A percentile compares a stretch with the other conserved stretches of the same genome.
These are phyloP conservation scores for Channallabes apus DNA, from an alignment of 2,797 vertebrate species.

Conservation along the genomic window DNA sequence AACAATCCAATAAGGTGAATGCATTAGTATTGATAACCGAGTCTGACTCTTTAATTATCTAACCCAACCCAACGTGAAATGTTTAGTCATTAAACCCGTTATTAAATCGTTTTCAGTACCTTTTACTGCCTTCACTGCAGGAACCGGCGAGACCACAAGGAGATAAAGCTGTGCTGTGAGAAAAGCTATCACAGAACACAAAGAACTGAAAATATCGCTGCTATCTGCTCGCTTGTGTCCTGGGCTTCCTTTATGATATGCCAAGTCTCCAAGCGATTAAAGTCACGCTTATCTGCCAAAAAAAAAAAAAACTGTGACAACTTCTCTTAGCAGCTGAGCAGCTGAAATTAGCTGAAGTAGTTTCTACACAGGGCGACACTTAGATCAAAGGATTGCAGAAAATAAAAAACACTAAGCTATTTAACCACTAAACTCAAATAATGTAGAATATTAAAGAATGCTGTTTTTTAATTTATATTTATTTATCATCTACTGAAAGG, in stretches of 20 bases:
- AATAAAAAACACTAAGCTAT: background rate
- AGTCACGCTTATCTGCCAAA: background rate
- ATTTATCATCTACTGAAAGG: background rate
- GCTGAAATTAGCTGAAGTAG: background rate
- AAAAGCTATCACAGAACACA: slow-evolving; percentile 33
- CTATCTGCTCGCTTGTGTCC: slow-evolving; percentile 40
- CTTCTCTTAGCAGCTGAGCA: background rate
- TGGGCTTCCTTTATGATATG: slow-evolving; percentile 48
- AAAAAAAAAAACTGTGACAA: background rate
- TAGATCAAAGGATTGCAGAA: background rate
- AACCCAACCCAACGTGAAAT: no score
- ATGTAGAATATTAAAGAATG: background rate
- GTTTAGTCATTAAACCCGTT: no score
- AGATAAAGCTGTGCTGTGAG: background rate
- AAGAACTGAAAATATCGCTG: slow-evolving; percentile 42
- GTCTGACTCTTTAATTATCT: no score
- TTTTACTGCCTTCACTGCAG: background rate
- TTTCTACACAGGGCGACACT: background rate
- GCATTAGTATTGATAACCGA: no score
- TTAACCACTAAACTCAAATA: background rate
- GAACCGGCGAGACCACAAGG: background rate
- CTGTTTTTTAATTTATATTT: background rate
- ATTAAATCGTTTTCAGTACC: background rate
- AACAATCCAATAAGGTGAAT: no score
- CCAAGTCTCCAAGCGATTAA: slow-evolving; percentile 27